These are phyloP conservation scores for Drosophila ananassae DNA, from an alignment of 1,140 invertebrate species.

Conservation along the genomic window DNA sequence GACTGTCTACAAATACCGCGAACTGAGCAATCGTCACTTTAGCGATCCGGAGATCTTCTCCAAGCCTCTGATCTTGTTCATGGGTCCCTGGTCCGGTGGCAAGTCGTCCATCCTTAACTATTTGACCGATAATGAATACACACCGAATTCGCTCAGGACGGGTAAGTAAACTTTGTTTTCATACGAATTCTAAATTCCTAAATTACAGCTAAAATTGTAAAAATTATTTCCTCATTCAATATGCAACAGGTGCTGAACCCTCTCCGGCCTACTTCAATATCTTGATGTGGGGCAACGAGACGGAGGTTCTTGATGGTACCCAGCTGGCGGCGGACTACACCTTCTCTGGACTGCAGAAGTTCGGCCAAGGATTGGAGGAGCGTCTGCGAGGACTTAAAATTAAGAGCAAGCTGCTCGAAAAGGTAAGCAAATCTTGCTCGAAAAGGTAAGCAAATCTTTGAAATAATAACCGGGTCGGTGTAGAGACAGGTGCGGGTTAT, in stretches of 20 bases:
- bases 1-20: slow-evolving; percentile 94
- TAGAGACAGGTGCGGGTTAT: not conserved
- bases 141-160: slow-evolving; percentile 91
- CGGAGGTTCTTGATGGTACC: slow-evolving; percentile 94
- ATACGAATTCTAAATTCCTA: not conserved
- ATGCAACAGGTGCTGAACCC: slow-evolving; percentile 92
- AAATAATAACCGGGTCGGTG: slow-evolving; percentile 17
- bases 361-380: slow-evolving; percentile 96
- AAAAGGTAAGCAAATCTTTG: slow-evolving; percentile 88
- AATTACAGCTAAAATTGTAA: not conserved
- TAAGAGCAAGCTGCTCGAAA: slow-evolving; percentile 93
- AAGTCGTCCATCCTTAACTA: slow-evolving; percentile 98
- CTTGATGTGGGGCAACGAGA: slow-evolving; percentile 93
- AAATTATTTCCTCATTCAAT: not conserved
- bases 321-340: slow-evolving; percentile 96
- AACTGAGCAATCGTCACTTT: slow-evolving; percentile 95
- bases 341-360: slow-evolving; percentile 96
- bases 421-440: slow-evolving; percentile 88
- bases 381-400: slow-evolving; percentile 92
- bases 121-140: slow-evolving; percentile 94
- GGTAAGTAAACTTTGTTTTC: slow-evolving; percentile 86
- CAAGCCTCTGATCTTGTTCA: slow-evolving; percentile 95
- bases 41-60: slow-evolving; percentile 98
- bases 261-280: slow-evolving; percentile 97
- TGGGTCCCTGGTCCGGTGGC: slow-evolving; percentile 98